These are phyloP conservation scores for Oscheius sp. DNA, from an alignment of 1,140 invertebrate genomes.

Conservation along the genomic window DNA sequence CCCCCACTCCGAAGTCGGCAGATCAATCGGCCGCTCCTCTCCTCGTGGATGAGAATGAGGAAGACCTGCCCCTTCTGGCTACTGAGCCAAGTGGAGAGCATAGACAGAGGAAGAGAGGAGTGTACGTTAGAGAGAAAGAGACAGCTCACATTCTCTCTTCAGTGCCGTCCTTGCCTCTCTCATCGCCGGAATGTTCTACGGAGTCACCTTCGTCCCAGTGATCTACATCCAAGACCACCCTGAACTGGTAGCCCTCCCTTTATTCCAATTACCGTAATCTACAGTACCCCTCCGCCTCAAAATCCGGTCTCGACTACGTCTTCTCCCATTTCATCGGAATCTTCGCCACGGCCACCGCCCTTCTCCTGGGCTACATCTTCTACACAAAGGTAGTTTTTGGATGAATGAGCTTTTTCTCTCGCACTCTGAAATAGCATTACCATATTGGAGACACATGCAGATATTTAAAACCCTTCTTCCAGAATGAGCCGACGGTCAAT, in stretches of 20 bases:
- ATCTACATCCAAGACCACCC: constrained; percentile 62
- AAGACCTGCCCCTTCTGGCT: neutral
- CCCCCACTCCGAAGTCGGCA: constrained; percentile 31
- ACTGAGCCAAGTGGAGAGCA: constrained; percentile 11
- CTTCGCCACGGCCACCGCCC: constrained; percentile 60
- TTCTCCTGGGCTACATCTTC: constrained; percentile 62
- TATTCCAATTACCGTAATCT: neutral
- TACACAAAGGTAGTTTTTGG: constrained; percentile 36
- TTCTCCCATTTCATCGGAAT: constrained; percentile 65
- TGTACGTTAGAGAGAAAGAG: neutral
- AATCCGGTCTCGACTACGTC: constrained; percentile 63
- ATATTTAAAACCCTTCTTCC: neutral
- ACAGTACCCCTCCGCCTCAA: constrained; percentile 34
- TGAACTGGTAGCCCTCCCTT: constrained; percentile 28
- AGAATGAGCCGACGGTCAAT: constrained; percentile 61
- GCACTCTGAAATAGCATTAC: neutral
- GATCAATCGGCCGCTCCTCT: neutral
- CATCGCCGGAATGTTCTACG: constrained; percentile 63
- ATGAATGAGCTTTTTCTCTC: neutral
- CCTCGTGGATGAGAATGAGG: neutral
- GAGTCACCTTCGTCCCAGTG: constrained; percentile 62
- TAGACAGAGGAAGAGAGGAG: constrained; percentile 6
- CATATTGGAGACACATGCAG: constrained; percentile 8
- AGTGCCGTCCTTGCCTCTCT: constrained; percentile 60
- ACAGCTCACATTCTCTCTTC: constrained; percentile 22